Percentiles rank a stretch among this genome's conserved stretches.
Evolutionary conservation across 2,113 vertebrate species (phyloP).

Genomic region (Ardeotis arabs): DNA sequence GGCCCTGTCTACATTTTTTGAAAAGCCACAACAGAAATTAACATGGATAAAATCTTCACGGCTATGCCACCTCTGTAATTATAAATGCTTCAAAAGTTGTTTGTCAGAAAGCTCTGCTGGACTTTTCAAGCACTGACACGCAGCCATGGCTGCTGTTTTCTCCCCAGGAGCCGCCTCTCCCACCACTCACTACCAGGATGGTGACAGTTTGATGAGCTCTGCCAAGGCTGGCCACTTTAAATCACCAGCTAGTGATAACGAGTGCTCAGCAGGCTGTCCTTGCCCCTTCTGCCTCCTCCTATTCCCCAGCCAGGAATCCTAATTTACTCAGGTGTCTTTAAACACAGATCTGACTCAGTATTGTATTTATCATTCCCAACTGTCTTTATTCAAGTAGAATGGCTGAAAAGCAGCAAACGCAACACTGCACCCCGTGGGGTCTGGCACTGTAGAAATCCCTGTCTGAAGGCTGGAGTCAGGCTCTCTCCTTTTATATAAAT

Average conservation of each 20-base stretch:
- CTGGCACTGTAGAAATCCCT: not conserved
- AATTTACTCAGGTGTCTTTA: not conserved
- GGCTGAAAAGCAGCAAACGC: not conserved
- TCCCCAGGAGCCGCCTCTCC: not conserved
- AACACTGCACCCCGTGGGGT: not conserved
- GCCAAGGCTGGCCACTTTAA: not conserved
- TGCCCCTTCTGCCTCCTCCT: not conserved
- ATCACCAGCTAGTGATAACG: not conserved
- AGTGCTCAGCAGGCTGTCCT: not conserved
- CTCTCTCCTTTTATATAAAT: not conserved
- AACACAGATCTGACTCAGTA: not conserved
- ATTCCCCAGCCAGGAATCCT: not conserved
- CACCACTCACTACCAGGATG: not conserved
- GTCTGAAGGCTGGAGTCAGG: not conserved
- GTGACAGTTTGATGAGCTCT: not conserved
- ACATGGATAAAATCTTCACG: not conserved
- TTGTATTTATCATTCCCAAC: not conserved
- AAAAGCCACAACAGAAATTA: not conserved
- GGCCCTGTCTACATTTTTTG: not conserved
- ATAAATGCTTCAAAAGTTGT: not conserved
- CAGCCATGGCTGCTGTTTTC: not conserved
- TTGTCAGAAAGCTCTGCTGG: not conserved
- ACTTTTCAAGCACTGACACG: not conserved
- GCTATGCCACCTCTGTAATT: not conserved
- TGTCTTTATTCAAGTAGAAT: not conserved